Base-by-base conservation (phyloP, 2,888 invertebrate genomes). In the Tiliacea citrago region DNA sequence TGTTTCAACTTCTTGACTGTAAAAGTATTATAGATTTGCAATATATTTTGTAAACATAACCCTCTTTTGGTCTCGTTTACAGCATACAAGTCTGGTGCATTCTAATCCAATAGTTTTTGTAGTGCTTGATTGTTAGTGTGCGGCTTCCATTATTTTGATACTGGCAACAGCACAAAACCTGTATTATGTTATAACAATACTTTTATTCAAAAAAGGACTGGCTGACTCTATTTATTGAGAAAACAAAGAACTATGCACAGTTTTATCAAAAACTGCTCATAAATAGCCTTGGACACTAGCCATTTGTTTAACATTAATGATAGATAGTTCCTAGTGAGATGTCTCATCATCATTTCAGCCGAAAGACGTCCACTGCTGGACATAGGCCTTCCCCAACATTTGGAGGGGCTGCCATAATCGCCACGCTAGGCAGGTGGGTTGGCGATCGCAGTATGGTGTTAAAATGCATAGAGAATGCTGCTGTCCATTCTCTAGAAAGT, bases 21-120 rank as follows among this genome's bases (percentile, higher is more conserved):
- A 29, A 29, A 39, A 60, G n/a, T 12, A 39, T 16, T n/a, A 47
- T 21, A 13, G 12, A 53, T 24, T 55, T 76, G 35, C 29, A 39
- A 45, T n/a, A 73, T 75, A 81, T 60, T 65, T 77, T 81, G 81
- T 81, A 77, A 77, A 81, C 66, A 75, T 66, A 81, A 75, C 81
- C 81, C 24, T 53, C 12, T 24, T 49, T 51, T 49, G 12, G 5
- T 70, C 3, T 69, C 1, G 0, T 3, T 9, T 51, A n/a, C 21
- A 29, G 21, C 24, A 60, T 47, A 18, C 21, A 5, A 45, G 21
- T 35, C 39, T n/a, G 72, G 21, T 45, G n/a, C 18, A 49, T 53
- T n/a, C 6, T 24, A 42, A 16, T 42, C 6, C 16, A 42, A 39
- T n/a, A 21, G 1, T 57, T 21, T 49, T 57, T 3, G 0, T 29